These are phyloP conservation scores for Micronycteris hirsuta DNA, from an alignment of 2,113 vertebrate genomes.

Conservation along the genomic window DNA sequence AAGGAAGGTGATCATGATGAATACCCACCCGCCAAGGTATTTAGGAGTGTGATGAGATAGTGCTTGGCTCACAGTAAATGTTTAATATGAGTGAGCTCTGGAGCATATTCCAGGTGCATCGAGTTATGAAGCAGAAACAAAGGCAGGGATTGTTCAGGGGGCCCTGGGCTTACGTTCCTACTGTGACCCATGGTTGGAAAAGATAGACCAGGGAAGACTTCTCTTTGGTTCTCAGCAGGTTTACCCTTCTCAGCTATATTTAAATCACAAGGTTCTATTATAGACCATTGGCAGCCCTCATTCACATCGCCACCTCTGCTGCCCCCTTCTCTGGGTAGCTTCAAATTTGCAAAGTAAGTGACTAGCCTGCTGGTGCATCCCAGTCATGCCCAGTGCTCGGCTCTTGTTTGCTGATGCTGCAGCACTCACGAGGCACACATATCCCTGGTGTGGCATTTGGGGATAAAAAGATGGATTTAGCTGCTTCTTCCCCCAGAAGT, in stretches of 20 bases:
- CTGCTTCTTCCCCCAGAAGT: constrained; percentile 53
- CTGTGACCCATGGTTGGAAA: not conserved
- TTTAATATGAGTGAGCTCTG: not conserved
- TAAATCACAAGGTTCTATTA: not conserved
- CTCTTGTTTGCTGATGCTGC: not conserved
- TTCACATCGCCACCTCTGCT: fast-evolving
- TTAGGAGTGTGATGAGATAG: not conserved
- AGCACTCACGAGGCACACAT: not conserved
- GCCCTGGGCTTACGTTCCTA: not conserved
- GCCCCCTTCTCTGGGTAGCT: not conserved
- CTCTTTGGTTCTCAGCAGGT: not conserved
- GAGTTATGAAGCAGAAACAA: not conserved
- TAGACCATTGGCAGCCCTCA: not conserved
- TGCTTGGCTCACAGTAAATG: not conserved
- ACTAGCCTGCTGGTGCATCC: not conserved
- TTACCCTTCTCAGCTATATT: not conserved
- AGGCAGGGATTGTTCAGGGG: not conserved
- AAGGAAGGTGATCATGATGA: not conserved
- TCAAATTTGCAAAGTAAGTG: not conserved
- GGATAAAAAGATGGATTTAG: constrained; percentile 57
- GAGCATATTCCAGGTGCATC: fast-evolving
- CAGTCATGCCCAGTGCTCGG: not conserved
- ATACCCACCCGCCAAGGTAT: not conserved
- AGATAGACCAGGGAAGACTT: not conserved
- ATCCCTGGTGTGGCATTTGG: constrained; percentile 33